Evolutionary conservation across 1,140 invertebrate genomes (phyloP), one percentile per base, ranked within the genome.

Genomic region (Maconellicoccus hirsutus): DNA sequence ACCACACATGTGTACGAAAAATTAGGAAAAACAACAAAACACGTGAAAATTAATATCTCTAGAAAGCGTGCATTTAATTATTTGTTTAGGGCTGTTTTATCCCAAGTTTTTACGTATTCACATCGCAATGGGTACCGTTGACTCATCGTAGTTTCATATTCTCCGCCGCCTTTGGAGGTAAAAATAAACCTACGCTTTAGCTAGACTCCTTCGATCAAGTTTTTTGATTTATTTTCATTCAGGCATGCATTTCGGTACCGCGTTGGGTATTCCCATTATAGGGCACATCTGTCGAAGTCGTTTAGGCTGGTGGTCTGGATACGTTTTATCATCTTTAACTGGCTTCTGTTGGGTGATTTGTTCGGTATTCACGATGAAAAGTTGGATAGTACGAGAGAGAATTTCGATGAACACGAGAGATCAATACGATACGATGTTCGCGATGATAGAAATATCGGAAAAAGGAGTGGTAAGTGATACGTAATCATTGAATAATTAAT

Each of bases 101-200:
- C 16, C 61, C 61, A 23, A 66, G 22, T 25, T 66, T 66, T 66
- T 66, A 66, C 19, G 61, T 66, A 26, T 66, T 66, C 61, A 66
- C 61, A 6, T 66, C 61, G 10, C 61, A 66, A 66, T 66, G 61
- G 61, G 61, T 66, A 16, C 61, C 61, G 25, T 19, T 66, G 21
- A 3, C 2, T 4, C 22, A 66, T 16, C 61, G 61, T 26, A 66
- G 61, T 66, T 16, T 25, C 21, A 25, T 66, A 23, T 66, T 66
- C 16, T 66, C 61, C 21, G 61, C 61, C 3, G 61, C 61, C 8
- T 66, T 66, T 16, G 61, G 22, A 66, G 61, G 61, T 66, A 66
- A 38, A 38, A 7, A 38, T 38, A 6, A 38, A 38, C 33, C 6
- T 38, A 7, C 33, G 33, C 33, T n/a, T n/a, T n/a, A 38, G 14